Evolutionary conservation across 2,797 vertebrate genomes (phyloP), one percentile per base, ranked within the genome.

Genomic region (Sciaenops ocellatus): DNA sequence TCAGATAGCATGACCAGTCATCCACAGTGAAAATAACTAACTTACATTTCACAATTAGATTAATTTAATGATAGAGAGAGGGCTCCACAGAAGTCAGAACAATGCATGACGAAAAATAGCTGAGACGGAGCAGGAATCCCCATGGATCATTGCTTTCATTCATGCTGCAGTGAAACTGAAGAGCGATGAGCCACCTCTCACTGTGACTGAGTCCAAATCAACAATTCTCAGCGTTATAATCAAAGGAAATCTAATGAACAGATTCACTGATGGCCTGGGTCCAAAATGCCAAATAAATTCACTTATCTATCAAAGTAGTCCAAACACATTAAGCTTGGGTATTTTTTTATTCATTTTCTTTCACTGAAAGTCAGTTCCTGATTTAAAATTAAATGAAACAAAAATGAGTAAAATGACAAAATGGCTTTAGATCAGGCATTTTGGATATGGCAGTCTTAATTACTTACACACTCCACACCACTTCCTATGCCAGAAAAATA

Each of bases 161-260:
- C 30, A 6, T 47, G 28, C 41, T 68, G 15, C 13, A 68, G 48
- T 38, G 9, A 67, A 9, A 52, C 12, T n/a, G 17, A 61, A 55
- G 6, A 28, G 50, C 0, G 0, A 3, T 5, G 16, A 57, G 24
- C 11, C 61, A 38, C 6, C 8, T 20, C 26, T 13, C 47, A 50
- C 28, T 64, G 24, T 51, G 26, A 60, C 51, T 63, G 73, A 7
- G 64, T n/a, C 18, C 62, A 46, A 18, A 63, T 69, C 28, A 71
- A 10, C 59, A 26, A 4, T 41, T 54, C 46, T 59, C 61, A 34
- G 48, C 30, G n/a, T 38, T 44, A 67, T 20, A 18, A 65, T 34
- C 26, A 60, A 46, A 52, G 20, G 26, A n/a, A 52, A 62, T 69
- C 24, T 34, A 76, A 68, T 42, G n/a, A 64, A 78, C 52, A 16